Conservation (phyloP, 2,113 vertebrate genomes). For the Channa maculata region DNA sequence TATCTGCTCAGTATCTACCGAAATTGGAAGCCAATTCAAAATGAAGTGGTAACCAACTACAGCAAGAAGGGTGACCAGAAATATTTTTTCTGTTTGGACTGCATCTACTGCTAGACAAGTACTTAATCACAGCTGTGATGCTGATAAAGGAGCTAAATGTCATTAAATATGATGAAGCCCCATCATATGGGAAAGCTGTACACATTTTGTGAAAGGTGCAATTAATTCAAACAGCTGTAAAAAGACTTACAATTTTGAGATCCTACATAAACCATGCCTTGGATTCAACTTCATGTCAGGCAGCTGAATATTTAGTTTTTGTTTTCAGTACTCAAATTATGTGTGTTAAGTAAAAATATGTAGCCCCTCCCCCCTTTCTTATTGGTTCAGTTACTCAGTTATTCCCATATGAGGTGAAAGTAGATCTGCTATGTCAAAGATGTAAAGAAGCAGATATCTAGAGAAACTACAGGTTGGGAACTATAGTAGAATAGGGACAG, state of each 20-base stretch:
- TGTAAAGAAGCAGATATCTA: conserved; percentile 12
- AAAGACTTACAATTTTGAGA: no score
- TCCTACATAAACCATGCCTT: not conserved
- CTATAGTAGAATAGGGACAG: conserved; percentile 57
- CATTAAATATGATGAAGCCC: conserved; percentile 27
- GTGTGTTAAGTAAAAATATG: no score
- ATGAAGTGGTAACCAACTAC: not conserved
- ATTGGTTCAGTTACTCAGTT: not conserved
- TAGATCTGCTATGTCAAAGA: not conserved
- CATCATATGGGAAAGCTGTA: conserved; percentile 42
- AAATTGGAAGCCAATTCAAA: not conserved
- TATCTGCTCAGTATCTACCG: not conserved
- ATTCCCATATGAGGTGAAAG: conserved; percentile 56
- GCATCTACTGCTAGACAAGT: conserved; percentile 1
- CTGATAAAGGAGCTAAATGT: conserved; percentile 30
- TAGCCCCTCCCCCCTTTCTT: no score
- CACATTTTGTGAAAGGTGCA: not conserved
- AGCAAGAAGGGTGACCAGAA: not conserved
- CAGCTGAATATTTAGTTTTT: not conserved
- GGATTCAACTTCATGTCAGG: not conserved
- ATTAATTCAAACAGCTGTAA: not conserved
- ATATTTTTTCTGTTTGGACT: not conserved
- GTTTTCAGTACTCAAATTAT: no score
- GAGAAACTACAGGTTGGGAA: conserved; percentile 32
- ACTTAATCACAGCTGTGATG: not conserved